Percentiles rank a stretch among this genome's conserved stretches.
Evolutionary conservation across 2,113 vertebrate species (phyloP).

Genomic region (Leucopsar rothschildi): DNA sequence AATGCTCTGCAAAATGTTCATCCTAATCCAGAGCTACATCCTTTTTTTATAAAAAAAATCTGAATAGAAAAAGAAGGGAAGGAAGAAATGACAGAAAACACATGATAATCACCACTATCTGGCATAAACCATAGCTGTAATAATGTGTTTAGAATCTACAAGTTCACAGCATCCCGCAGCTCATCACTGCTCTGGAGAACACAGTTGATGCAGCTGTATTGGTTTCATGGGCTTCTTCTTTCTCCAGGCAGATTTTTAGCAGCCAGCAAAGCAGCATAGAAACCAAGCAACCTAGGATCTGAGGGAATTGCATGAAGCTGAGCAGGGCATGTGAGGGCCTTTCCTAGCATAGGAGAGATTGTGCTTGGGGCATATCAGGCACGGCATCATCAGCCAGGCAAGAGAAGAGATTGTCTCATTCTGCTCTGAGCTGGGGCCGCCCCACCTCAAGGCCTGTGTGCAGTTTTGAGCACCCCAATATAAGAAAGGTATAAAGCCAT

Average conservation of each 20-base stretch:
- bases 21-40: not conserved
- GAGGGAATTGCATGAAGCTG: not conserved
- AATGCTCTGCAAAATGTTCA: not conserved
- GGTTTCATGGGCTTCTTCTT: not conserved
- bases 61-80: not conserved
- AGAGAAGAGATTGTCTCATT: fast-evolving
- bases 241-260: not conserved
- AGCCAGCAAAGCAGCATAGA: not conserved
- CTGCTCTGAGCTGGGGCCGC: not conserved
- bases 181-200: not conserved
- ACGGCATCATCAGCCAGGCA: fast-evolving
- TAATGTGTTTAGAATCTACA: not conserved
- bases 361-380: not conserved
- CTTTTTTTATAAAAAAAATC: not conserved
- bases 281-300: not conserved
- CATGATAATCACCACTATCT: not conserved
- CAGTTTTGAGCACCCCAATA: not conserved
- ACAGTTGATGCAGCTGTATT: not conserved
- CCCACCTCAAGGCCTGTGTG: not conserved
- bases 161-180: not conserved
- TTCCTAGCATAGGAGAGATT: not conserved
- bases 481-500: not conserved
- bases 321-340: not conserved
- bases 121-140: not conserved
- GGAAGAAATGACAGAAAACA: not conserved